Evolutionary conservation across 2,113 vertebrate genomes (phyloP).

Genomic region (Clarias macrocephalus): DNA sequence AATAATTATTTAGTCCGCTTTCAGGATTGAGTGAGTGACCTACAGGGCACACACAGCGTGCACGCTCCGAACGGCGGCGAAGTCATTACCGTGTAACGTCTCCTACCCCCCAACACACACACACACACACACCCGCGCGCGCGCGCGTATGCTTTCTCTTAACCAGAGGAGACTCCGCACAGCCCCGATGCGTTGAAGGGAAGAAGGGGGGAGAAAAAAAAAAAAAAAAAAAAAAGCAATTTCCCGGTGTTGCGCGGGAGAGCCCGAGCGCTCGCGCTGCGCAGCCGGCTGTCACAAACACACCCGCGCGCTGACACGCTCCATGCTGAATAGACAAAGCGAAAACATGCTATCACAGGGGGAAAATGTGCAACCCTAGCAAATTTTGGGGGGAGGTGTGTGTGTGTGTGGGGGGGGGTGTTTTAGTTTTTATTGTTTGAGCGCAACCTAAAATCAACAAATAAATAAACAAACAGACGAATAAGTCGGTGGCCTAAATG

Average conservation of each 20-base stretch:
- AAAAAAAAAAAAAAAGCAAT: constrained; percentile 68
- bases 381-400: constrained; percentile 54
- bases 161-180: constrained; percentile 21
- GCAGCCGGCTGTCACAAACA: constrained; percentile 60
- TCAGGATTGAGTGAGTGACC: constrained; percentile 77
- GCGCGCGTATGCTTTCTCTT: constrained; percentile 34
- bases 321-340: constrained; percentile 76
- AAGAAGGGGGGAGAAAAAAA: constrained; percentile 46
- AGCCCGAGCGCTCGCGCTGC: constrained; percentile 62
- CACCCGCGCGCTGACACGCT: constrained; percentile 64
- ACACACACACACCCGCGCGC: background rate
- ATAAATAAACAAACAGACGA: constrained; percentile 73
- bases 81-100: constrained; percentile 58
- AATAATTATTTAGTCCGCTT: constrained; percentile 74
- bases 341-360: constrained; percentile 76
- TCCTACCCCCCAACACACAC: constrained; percentile 42
- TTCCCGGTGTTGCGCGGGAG: constrained; percentile 60
- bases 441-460: constrained; percentile 66
- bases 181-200: constrained; percentile 45
- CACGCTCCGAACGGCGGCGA: constrained; percentile 51
- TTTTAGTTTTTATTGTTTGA: constrained; percentile 60
- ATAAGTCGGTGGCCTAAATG: constrained; percentile 56
- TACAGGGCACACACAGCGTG: constrained; percentile 50
- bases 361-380: constrained; percentile 72
- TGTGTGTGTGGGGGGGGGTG: background rate